These are phyloP conservation scores for Samia ricini DNA, from an alignment of 1,140 invertebrate genomes.

Conservation along the genomic window DNA sequence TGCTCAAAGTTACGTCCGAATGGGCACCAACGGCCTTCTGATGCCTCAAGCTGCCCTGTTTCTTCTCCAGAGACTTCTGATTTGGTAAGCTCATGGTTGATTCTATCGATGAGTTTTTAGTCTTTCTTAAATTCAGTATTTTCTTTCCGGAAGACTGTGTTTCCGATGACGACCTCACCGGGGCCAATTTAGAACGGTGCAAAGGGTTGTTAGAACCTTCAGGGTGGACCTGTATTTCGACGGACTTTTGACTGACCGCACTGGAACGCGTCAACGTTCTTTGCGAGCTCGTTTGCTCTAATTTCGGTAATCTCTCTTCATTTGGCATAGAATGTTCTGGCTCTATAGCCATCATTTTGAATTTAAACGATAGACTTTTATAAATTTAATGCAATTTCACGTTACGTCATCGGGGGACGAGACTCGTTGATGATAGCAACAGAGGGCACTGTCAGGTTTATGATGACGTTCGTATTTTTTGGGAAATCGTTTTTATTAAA, in stretches of 20 bases:
- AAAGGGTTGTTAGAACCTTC: conserved; percentile 68
- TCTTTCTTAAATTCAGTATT: conserved; percentile 65
- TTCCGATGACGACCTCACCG: conserved; percentile 67
- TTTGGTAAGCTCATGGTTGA: conserved; percentile 76
- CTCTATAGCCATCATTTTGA: conserved; percentile 71
- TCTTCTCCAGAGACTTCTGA: conserved; percentile 76
- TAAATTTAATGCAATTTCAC: conserved; percentile 15
- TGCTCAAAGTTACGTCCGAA: conserved; percentile 73
- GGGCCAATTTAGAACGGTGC: conserved; percentile 70
- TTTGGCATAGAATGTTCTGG: conserved; percentile 58
- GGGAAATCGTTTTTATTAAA: conserved; percentile 37
- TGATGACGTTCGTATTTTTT: conserved; percentile 52
- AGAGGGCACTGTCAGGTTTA: conserved; percentile 68
- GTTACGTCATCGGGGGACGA: conserved; percentile 66
- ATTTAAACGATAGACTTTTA: conserved; percentile 3
- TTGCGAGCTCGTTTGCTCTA: conserved; percentile 54
- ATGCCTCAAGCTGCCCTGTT: conserved; percentile 67
- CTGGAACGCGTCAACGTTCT: conserved; percentile 69
- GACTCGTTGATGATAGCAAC: conserved; percentile 60
- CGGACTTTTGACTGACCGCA: conserved; percentile 79
- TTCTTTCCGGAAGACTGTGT: conserved; percentile 66
- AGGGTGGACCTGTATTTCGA: conserved; percentile 72
- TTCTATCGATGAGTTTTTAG: conserved; percentile 75
- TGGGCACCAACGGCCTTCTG: conserved; percentile 72
- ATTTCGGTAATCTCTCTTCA: conserved; percentile 55